phyloP scores from a whole-genome alignment of 2,113 vertebrate species.

The Hyla sarda region DNA sequence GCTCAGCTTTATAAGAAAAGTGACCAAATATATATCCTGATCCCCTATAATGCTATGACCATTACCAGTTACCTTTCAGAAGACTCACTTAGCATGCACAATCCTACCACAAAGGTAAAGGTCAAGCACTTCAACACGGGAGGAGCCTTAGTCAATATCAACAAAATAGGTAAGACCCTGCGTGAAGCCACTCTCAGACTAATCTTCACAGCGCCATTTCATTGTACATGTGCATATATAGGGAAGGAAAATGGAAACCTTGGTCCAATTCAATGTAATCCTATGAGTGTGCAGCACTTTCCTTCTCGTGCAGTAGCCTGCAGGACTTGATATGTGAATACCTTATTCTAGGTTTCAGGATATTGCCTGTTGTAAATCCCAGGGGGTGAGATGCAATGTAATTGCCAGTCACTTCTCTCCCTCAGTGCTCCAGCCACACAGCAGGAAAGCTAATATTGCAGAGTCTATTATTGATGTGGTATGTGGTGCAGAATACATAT shows the following conservation, averaged over 20 bases:
- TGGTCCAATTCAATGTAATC: neutral
- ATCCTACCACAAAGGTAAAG: neutral
- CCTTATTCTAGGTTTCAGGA: conserved; percentile 24
- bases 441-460: conserved; percentile 40
- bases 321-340: too few relatives aligned
- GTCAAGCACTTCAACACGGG: neutral
- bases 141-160: neutral
- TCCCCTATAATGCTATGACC: neutral
- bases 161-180: neutral
- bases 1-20: neutral
- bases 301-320: neutral
- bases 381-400: conserved; percentile 30
- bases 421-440: neutral
- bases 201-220: neutral
- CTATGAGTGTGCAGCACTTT: neutral
- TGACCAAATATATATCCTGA: neutral
- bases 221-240: neutral
- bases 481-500: neutral
- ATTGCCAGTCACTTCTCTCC: conserved; percentile 37
- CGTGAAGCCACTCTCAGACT: neutral
- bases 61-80: too few relatives aligned
- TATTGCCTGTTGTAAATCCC: conserved; percentile 45
- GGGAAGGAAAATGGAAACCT: conserved; percentile 8
- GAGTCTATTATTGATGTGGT: conserved; percentile 31
- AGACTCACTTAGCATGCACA: neutral